Evolutionary conservation across 2,797 vertebrate genomes (phyloP), one percentile per base, ranked within the genome.

Genomic region (Halcyon badia): DNA sequence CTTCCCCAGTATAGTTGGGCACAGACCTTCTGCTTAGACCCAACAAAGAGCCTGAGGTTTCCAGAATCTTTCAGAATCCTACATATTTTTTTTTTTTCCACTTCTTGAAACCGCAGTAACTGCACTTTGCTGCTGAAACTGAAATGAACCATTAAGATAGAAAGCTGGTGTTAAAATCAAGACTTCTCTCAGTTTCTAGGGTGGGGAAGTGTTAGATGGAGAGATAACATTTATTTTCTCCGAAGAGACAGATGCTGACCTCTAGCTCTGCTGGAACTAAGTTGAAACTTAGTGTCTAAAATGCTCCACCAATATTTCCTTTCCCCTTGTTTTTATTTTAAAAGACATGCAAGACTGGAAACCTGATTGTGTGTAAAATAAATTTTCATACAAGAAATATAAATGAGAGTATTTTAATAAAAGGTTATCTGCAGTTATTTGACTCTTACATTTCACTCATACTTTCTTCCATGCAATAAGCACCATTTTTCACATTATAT

Each of bases 61-160:
- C 39, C 81, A 91, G 41, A 7, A 49, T 19, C 35, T 68, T 89
- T 64, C 48, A 82, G 49, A 93, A 65, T 2, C 8, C 42, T 37
- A 60, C 2, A 9, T n/a, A 70, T 37, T 35, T 12, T 11, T 4
- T 18, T 14, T 46, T 5, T 3, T 12, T 46, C 5, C 3, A 0
- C 1, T 2, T 5, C 17, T 24, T 83, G 31, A 81, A 86, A 76
- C 14, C 6, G 3, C 7, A 83, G 41, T 35, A 90, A 19, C 21
- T 82, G 21, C 28, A 60, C 5, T 77, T 83, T 26, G 60, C 44
- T 71, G 21, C 6, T 75, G 51, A 68, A 91, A 73, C 14, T 69
- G 25, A 86, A 87, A 64, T 11, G 21, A 89, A 87, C 16, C 18
- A 61, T 80, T 54, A 89, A 62, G 52, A 71, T 39, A 66, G 2